Evolutionary conservation across 1,140 invertebrate species (phyloP).

Genomic region (Drosophila tsacasi): DNA sequence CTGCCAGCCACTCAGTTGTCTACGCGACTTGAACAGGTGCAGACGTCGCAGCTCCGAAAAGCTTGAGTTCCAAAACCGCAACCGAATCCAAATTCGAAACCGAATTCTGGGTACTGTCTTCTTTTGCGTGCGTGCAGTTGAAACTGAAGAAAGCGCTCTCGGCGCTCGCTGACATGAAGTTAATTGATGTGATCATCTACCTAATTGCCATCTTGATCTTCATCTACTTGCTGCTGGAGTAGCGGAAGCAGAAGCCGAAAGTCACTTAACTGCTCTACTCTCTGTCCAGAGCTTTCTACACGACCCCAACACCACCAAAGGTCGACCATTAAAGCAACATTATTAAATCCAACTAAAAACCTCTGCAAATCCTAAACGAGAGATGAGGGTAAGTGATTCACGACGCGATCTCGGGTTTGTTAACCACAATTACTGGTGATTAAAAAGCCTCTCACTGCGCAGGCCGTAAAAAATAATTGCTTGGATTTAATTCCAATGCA

Average conservation of each 20-base stretch:
- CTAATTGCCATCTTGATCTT: slow-evolving; percentile 82
- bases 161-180: slow-evolving; percentile 81
- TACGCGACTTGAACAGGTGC: slow-evolving; percentile 71
- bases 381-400: slow-evolving; percentile 71
- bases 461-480: slow-evolving; percentile 21
- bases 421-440: slow-evolving; percentile 61
- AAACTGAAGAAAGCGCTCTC: slow-evolving; percentile 64
- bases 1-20: slow-evolving; percentile 59
- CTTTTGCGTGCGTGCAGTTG: slow-evolving; percentile 31
- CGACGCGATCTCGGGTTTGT: slow-evolving; percentile 26
- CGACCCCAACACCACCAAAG: slow-evolving; percentile 10
- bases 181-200: slow-evolving; percentile 84
- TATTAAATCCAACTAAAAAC: slow-evolving; percentile 27
- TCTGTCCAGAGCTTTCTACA: slow-evolving; percentile 60
- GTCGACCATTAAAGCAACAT: slow-evolving; percentile 17
- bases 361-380: slow-evolving; percentile 11
- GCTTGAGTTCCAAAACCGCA: slow-evolving; percentile 3
- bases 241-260: slow-evolving; percentile 53
- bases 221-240: slow-evolving; percentile 79
- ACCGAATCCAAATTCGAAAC: neutral
- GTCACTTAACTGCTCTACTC: slow-evolving; percentile 39
- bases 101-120: slow-evolving; percentile 9
- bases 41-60: slow-evolving; percentile 52
- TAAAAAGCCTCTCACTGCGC: slow-evolving; percentile 40
- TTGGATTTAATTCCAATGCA: slow-evolving; percentile 50